These are phyloP conservation scores for Arctia plantaginis DNA, from an alignment of 2,888 invertebrate species.

Conservation along the genomic window DNA sequence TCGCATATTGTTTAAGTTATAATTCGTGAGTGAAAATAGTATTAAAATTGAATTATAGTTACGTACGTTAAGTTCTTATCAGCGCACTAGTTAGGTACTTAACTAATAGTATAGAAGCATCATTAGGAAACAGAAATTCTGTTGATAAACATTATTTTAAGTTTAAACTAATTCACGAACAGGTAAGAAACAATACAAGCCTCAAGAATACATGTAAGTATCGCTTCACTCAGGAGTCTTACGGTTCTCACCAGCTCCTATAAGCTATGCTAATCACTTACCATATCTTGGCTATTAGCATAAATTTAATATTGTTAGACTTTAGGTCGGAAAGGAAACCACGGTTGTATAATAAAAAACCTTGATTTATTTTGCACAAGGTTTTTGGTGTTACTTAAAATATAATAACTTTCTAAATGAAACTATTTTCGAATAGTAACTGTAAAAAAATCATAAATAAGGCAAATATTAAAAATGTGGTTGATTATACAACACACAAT, in stretches of 20 bases:
- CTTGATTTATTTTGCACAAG: not conserved
- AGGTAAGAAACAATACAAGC: not conserved
- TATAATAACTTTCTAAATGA: not conserved
- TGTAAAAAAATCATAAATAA: not conserved
- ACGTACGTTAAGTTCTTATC: conserved; percentile 4
- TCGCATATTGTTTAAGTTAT: not conserved
- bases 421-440: not conserved
- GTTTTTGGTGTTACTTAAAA: not conserved
- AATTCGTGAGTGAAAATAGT: not conserved
- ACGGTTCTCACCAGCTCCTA: not conserved
- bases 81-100: not conserved
- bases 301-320: not conserved
- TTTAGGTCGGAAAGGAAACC: not conserved
- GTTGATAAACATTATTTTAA: conserved; percentile 18
- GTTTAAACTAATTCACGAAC: not conserved
- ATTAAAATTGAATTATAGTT: not conserved
- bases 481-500: too few relatives aligned
- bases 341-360: not conserved
- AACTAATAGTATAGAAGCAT: conserved; percentile 8
- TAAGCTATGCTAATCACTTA: not conserved
- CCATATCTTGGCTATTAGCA: not conserved
- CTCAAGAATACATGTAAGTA: not conserved
- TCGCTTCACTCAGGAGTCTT: not conserved
- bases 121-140: conserved; percentile 30
- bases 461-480: too few relatives aligned